These are phyloP conservation scores for Iguana delicatissima DNA, from an alignment of 2,797 vertebrate genomes.

Conservation along the genomic window DNA sequence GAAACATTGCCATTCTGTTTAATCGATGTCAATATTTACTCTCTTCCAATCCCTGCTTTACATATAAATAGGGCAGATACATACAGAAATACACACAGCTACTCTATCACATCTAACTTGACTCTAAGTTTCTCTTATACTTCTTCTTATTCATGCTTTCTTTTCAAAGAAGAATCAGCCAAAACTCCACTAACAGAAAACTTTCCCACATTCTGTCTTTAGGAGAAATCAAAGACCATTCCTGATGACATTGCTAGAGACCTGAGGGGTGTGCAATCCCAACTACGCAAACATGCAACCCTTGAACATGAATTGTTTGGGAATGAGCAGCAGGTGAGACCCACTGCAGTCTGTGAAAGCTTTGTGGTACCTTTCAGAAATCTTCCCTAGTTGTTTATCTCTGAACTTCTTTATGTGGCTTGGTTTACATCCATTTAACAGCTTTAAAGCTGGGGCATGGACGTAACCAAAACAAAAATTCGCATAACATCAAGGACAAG, in stretches of 20 bases:
- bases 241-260: constrained; percentile 87
- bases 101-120: neutral
- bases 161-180: constrained; percentile 13
- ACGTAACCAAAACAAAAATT: neutral
- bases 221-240: constrained; percentile 89
- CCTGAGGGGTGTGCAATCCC: constrained; percentile 82
- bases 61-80: neutral
- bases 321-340: constrained; percentile 84
- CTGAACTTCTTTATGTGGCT: neutral
- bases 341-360: neutral
- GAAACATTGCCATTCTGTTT: neutral
- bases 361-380: neutral
- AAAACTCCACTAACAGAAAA: neutral
- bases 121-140: neutral
- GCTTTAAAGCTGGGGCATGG: neutral
- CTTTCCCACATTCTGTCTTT: constrained; percentile 18
- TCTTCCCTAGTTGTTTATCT: neutral
- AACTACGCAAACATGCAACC: constrained; percentile 86
- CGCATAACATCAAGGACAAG: neutral
- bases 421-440: neutral
- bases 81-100: neutral
- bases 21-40: neutral
- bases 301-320: constrained; percentile 84
- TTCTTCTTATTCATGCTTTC: neutral
- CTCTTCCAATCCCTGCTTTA: neutral